Conservation (phyloP, 2,113 vertebrate species). For the Tragelaphus strepsiceros region DNA sequence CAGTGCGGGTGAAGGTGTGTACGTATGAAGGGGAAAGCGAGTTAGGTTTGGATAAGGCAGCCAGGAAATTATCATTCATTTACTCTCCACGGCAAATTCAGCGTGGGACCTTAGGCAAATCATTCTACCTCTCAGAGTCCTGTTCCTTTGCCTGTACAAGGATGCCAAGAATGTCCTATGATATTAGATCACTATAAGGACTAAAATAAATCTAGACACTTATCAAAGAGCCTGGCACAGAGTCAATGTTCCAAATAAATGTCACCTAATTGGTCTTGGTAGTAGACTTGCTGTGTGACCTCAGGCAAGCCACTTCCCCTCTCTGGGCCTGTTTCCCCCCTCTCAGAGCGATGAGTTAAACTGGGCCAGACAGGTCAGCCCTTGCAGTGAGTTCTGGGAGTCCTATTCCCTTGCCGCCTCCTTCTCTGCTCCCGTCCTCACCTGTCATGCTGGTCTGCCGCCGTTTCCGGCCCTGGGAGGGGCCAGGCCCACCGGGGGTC, state of each 20-base stretch:
- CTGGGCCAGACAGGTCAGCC: not conserved
- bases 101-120: not conserved
- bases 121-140: not conserved
- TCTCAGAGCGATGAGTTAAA: not conserved
- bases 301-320: not conserved
- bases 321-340: not conserved
- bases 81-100: not conserved
- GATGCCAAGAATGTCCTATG: not conserved
- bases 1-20: not conserved
- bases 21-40: too few relatives aligned
- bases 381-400: not conserved
- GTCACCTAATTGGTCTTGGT: not conserved
- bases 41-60: not conserved
- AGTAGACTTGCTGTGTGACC: not conserved
- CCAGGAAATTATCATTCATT: not conserved
- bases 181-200: not conserved
- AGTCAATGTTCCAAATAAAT: not conserved
- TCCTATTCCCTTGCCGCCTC: not conserved
- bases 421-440: conserved; percentile 55
- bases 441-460: conserved; percentile 93
- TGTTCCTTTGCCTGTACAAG: not conserved
- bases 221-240: not conserved
- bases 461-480: conserved; percentile 79
- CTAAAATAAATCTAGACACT: not conserved
- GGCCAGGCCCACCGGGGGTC: conserved; percentile 7